Evolutionary conservation across 2,113 vertebrate genomes (phyloP).

Genomic region (Symphodus melops): DNA sequence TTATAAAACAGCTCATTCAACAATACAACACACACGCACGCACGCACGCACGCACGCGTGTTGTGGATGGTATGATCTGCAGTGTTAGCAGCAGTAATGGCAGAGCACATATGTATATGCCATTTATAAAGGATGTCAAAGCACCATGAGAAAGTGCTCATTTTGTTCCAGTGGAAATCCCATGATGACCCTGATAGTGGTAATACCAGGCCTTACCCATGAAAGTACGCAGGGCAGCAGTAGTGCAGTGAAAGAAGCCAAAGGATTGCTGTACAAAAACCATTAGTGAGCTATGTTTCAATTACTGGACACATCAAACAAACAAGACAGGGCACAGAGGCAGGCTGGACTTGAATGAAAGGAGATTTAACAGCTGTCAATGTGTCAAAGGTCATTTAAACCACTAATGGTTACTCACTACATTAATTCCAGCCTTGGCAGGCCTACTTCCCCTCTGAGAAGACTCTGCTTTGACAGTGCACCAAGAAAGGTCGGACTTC

Average conservation of each 20-base stretch:
- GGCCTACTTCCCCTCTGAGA: conserved; percentile 5
- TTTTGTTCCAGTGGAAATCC: conserved; percentile 34
- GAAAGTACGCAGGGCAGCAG: background rate
- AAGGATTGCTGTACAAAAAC: background rate
- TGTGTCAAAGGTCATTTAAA: conserved; percentile 24
- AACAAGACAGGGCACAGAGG: background rate
- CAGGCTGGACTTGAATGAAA: background rate
- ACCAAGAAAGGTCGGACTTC: conserved; percentile 7
- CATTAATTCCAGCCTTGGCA: conserved; percentile 7
- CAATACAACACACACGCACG: too few relatives aligned
- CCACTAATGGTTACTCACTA: background rate
- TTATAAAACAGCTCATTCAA: background rate
- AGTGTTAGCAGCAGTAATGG: conserved; percentile 9
- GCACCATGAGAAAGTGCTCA: conserved; percentile 19
- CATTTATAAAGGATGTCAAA: conserved; percentile 29
- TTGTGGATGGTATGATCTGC: background rate
- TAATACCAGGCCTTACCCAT: conserved; percentile 18
- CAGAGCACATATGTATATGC: background rate
- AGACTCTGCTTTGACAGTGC: conserved; percentile 15
- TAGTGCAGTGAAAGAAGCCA: background rate
- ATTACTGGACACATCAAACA: background rate
- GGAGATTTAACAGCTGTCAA: conserved; percentile 5
- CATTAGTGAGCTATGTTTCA: background rate
- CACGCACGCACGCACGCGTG: too few relatives aligned
- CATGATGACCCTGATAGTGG: conserved; percentile 4